Evolutionary conservation across 2,888 invertebrate genomes (phyloP).

Genomic region (Eremobia ochroleuca): DNA sequence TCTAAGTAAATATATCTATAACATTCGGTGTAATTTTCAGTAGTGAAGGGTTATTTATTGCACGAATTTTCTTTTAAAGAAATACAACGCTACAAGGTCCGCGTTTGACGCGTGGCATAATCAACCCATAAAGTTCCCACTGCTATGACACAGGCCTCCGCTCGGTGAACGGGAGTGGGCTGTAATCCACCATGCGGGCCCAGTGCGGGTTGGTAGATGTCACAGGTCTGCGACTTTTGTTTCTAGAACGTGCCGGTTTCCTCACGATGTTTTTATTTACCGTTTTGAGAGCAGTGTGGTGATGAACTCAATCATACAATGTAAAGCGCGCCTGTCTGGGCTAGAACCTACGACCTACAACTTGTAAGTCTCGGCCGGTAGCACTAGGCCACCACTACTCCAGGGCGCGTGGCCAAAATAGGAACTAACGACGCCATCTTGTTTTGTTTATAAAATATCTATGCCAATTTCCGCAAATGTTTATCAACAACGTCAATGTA

Average conservation of each 20-base stretch:
- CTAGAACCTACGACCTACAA: not conserved
- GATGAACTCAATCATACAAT: not conserved
- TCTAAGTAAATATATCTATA: slow-evolving; percentile 64
- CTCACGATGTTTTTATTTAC: not conserved
- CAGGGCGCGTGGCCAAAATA: not conserved
- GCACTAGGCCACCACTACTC: not conserved
- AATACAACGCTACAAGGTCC: not conserved
- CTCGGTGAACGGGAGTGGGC: not conserved
- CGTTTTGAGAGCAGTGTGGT: not conserved
- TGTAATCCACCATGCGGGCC: not conserved
- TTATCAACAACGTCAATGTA: not conserved
- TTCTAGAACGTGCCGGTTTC: not conserved
- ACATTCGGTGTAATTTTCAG: slow-evolving; percentile 56
- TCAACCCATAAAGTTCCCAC: not conserved
- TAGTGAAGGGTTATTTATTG: slow-evolving; percentile 49
- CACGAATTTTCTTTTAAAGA: slow-evolving; percentile 39
- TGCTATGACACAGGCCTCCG: not conserved
- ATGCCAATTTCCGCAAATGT: not conserved
- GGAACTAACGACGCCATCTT: not conserved
- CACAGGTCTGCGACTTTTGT: not conserved
- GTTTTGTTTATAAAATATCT: not conserved
- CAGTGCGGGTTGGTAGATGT: not conserved
- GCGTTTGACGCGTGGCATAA: not conserved
- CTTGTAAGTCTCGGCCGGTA: not conserved
- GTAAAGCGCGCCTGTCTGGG: not conserved